Evolutionary conservation across 2,797 vertebrate species (phyloP), one percentile per base, ranked within the genome.

Genomic region (Crypturellus tataupa): DNA sequence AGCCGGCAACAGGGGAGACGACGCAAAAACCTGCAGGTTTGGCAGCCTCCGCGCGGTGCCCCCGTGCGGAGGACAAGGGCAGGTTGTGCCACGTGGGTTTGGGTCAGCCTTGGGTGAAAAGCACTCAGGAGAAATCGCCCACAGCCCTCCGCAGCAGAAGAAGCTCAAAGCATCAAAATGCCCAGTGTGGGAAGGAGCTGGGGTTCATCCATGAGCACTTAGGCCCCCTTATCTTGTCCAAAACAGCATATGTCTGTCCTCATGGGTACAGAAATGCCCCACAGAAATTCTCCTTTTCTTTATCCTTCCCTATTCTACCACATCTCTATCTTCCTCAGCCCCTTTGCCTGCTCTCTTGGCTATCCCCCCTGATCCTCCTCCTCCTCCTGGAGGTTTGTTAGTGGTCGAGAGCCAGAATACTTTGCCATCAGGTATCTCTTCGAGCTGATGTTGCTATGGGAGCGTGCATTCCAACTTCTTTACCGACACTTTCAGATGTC

Each of bases 81-180:
- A 87, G 25, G 14, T 17, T 47, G 44, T 1, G 1, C 13, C 60
- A 17, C 27, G 12, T 24, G 16, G 68, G 27, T 37, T 27, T 68
- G n/a, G 37, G 13, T 89, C 17, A 88, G 9, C 7, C 18, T 23
- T 20, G 23, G 16, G 11, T 53, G n/a, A 60, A 83, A 86, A 71
- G 24, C 7, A 53, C 6, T 20, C 55, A 29, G 0, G 0, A 88
- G 33, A 37, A 14, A 39, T 44, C 6, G 55, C 4, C 4, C 83
- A 15, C 18, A 77, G 8, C 8, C 9, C 27, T 49, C 69, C 9
- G n/a, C 5, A 59, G 39, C 11, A 70, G 19, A 65, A 80, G 67
- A 87, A 12, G 20, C 29, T 6, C 27, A 31, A 70, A 25, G 58
- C 13, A 56, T n/a, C 10, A 39, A 70, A 58, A n/a, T 58, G 6